Percentiles rank a stretch among this genome's conserved stretches.
Evolutionary conservation across 2,888 invertebrate species (phyloP).

Genomic region (Dynastes grantii): DNA sequence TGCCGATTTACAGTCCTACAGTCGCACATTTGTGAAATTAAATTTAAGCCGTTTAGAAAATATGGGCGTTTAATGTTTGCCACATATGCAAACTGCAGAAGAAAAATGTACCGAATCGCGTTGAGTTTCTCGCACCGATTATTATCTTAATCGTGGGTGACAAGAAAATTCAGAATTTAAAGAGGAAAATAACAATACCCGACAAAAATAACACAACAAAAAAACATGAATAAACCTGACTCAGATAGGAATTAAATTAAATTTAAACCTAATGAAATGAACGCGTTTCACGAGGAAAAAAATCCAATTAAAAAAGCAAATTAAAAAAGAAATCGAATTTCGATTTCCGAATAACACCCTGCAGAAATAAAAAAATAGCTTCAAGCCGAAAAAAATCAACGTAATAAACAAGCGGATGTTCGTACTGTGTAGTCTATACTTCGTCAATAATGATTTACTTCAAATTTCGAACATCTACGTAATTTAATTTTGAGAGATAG

Average conservation of each 20-base stretch:
- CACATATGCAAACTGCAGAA: too few species aligned
- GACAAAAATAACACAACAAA: neutral
- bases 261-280: slow-evolving; percentile 45
- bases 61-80: too few species aligned
- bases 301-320: slow-evolving; percentile 47
- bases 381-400: slow-evolving; percentile 8
- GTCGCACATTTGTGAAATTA: too few species aligned
- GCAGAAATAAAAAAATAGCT: neutral
- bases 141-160: too few species aligned
- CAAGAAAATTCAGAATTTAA: too few species aligned
- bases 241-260: slow-evolving; percentile 38
- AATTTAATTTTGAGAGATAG: too few species aligned
- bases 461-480: too few species aligned
- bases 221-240: slow-evolving; percentile 28
- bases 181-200: too few species aligned
- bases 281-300: slow-evolving; percentile 22
- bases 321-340: slow-evolving; percentile 45
- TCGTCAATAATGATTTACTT: neutral
- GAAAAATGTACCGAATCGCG: too few species aligned
- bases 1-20: too few species aligned
- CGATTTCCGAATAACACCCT: slow-evolving; percentile 27
- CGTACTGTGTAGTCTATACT: neutral
- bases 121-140: too few species aligned
- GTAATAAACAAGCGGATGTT: slow-evolving; percentile 31
- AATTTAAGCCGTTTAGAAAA: too few species aligned